phyloP scores from a whole-genome alignment of 2,888 invertebrate genomes.

The Eudasyphora cyanicolor region DNA sequence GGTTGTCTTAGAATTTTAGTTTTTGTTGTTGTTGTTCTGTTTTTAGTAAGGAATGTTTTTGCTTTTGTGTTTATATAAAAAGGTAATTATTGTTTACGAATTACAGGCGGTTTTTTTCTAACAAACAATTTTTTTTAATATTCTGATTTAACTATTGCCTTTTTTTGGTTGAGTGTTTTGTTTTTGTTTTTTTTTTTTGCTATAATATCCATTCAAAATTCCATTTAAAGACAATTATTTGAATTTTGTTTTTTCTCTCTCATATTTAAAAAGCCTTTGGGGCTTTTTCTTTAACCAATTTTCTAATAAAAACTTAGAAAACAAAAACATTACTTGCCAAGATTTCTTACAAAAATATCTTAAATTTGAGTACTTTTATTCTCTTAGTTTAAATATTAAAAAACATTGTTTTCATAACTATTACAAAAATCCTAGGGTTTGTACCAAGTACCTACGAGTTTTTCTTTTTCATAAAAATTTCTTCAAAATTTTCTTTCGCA shows the following conservation, averaged over 20 bases:
- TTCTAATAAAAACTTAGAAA: slow-evolving; percentile 61
- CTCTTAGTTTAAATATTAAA: too few species aligned
- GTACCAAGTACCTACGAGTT: slow-evolving; percentile 32
- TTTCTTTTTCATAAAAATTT: slow-evolving; percentile 12
- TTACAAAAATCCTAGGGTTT: background rate
- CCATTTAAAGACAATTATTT: slow-evolving; percentile 60
- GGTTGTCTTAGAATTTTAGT: background rate
- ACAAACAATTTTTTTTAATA: background rate
- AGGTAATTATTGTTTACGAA: slow-evolving; percentile 14
- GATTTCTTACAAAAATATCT: slow-evolving; percentile 51
- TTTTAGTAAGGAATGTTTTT: slow-evolving; percentile 58
- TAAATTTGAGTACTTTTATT: slow-evolving; percentile 43
- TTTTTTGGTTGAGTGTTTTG: slow-evolving; percentile 3
- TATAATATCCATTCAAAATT: slow-evolving; percentile 55
- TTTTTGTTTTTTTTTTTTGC: too few species aligned
- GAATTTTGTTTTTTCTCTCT: background rate
- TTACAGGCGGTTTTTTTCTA: slow-evolving; percentile 34
- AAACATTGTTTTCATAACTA: background rate
- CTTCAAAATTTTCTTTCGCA: background rate
- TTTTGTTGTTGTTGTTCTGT: background rate
- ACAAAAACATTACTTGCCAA: slow-evolving; percentile 55
- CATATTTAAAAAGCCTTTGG: slow-evolving; percentile 8
- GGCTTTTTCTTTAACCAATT: slow-evolving; percentile 28
- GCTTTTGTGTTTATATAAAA: slow-evolving; percentile 32
- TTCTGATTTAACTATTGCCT: slow-evolving; percentile 20